Base-by-base conservation (phyloP, 2,797 vertebrate species). In the Phrynocephalus vlangalii region DNA sequence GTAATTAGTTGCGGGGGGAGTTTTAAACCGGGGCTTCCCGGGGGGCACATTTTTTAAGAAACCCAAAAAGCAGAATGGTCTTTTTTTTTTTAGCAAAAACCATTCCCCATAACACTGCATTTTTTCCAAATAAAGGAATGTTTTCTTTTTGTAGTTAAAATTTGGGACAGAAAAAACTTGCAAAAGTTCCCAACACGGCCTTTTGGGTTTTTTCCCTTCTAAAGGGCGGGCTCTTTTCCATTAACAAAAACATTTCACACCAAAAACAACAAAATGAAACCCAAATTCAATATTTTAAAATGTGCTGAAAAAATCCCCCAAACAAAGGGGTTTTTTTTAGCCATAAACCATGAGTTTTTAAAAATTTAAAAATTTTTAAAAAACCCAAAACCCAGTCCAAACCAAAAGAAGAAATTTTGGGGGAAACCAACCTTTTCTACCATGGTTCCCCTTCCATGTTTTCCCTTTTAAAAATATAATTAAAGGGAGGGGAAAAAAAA, bases 131-230 rank as follows among this genome's bases (percentile, higher is more conserved):
- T 67, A 71, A 93, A 87, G 56, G 48, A 88, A 91, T 92, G 89
- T 90, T 92, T 92, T n/a, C n/a, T 89, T 90, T 82, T 86, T 92
- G 78, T 84, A 91, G 28, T 15, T 88, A 60, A 70, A 92, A 95
- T 87, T n/a, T n/a, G n/a, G 93, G 90, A 91, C 90, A 93, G 87
- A n/a, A 83, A 76, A 89, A 71, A 86, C 26, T 88, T 84, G 90
- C 94, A 93, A 91, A 90, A 92, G 94, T 94, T 90, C 89, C 76
- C 24, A 86, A 56, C 86, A 84, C 85, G 30, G 92, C 86, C 87
- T 93, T 88, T 44, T 83, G 88, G n/a, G n/a, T n/a, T n/a, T n/a
- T n/a, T n/a, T n/a, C n/a, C 71, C 38, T 91, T 70, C 73, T 80
- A 0, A 68, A 93, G 85, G 85, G 82, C 52, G 90, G 91, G 89